Percentiles rank a stretch among this genome's conserved stretches.
These are phyloP conservation scores for Syngnathus typhle DNA, from an alignment of 2,113 vertebrate species.

Conservation along the genomic window DNA sequence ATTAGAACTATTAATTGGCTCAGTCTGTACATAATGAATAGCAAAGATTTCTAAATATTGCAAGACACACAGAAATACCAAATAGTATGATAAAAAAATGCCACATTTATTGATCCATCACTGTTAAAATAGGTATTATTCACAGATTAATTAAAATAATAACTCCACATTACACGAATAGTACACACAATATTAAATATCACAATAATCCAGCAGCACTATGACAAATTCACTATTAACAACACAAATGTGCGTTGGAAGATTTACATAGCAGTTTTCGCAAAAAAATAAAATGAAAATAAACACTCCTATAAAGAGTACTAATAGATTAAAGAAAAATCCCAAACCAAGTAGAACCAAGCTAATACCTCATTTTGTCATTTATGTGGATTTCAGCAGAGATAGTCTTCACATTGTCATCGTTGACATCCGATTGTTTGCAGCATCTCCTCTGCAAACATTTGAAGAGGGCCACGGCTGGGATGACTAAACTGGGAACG, in stretches of 20 bases:
- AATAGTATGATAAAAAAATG: not conserved
- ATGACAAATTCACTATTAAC: conserved; percentile 1
- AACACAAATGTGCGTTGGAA: not conserved
- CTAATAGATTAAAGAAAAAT: conserved; percentile 10
- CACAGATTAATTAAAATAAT: not conserved
- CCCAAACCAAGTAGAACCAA: not conserved
- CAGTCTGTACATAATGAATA: not conserved
- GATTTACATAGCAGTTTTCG: not conserved
- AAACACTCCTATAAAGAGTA: not conserved
- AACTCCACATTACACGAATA: not conserved
- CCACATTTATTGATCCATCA: conserved; percentile 4
- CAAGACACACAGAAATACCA: not conserved
- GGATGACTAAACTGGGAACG: conserved; percentile 78
- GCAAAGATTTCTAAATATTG: not conserved
- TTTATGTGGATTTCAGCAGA: conserved; percentile 56
- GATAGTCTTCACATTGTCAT: conserved; percentile 34
- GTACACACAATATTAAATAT: conserved; percentile 2
- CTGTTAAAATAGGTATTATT: not conserved
- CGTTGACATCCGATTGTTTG: conserved; percentile 20
- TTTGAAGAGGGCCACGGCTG: conserved; percentile 72
- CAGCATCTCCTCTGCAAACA: conserved; percentile 63
- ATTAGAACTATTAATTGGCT: not conserved
- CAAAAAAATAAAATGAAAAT: conserved; percentile 5
- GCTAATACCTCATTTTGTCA: conserved; percentile 35
- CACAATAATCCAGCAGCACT: not conserved